Percentiles rank a stretch among this genome's conserved stretches.
These are phyloP conservation scores for Dicrurus megarhynchus DNA, from an alignment of 2,113 vertebrate genomes.

Conservation along the genomic window DNA sequence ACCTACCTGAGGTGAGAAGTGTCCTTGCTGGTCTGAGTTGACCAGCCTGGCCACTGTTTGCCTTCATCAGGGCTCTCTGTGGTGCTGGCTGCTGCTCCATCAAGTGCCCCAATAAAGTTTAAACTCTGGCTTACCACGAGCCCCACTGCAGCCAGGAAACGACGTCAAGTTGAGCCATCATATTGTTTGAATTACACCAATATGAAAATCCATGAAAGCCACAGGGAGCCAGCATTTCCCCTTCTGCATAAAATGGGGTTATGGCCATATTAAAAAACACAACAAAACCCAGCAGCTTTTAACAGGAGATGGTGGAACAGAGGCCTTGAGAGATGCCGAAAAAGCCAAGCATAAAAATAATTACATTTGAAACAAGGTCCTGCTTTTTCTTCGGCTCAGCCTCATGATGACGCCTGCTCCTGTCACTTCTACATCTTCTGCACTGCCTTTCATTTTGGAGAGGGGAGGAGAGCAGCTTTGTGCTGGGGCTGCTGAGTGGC, in stretches of 20 bases:
- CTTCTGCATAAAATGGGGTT: slow-evolving; percentile 72
- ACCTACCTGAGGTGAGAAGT: neutral
- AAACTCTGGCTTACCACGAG: slow-evolving; percentile 26
- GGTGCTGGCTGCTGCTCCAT: slow-evolving; percentile 19
- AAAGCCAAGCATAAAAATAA: slow-evolving; percentile 3
- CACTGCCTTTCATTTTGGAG: neutral
- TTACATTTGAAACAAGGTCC: neutral
- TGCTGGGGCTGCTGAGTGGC: neutral
- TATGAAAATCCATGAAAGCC: slow-evolving; percentile 73
- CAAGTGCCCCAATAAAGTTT: slow-evolving; percentile 27
- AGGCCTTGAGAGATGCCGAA: slow-evolving; percentile 29
- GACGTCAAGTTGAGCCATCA: slow-evolving; percentile 52
- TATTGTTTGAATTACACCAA: slow-evolving; percentile 74
- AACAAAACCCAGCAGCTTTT: slow-evolving; percentile 59
- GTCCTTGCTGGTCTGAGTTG: neutral
- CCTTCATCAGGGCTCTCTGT: neutral
- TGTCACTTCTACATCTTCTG: neutral
- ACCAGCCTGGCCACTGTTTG: neutral
- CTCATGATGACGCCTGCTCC: neutral
- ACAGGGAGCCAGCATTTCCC: slow-evolving; percentile 67
- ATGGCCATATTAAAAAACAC: slow-evolving; percentile 62
- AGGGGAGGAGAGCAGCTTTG: neutral
- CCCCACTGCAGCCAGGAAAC: slow-evolving; percentile 53
- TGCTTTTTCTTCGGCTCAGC: neutral
- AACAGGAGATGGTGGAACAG: slow-evolving; percentile 62